A percentile compares a stretch with the other conserved stretches of the same genome.
Evolutionary conservation across 1,140 invertebrate species (phyloP).

Genomic region (Drosophila ficusphila): DNA sequence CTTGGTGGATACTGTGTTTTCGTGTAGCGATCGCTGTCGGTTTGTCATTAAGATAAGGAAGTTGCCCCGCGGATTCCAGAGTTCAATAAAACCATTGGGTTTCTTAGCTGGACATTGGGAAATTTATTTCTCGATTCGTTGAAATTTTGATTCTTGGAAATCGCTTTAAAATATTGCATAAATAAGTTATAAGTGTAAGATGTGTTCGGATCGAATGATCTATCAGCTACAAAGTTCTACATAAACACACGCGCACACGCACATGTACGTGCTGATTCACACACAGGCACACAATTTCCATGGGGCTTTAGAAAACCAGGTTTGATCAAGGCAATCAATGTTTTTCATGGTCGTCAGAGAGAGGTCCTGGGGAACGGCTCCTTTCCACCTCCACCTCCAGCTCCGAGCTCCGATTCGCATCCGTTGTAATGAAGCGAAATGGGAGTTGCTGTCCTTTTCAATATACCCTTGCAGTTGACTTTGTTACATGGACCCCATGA

Average conservation of each 20-base stretch:
- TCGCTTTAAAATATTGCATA: constrained; percentile 49
- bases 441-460: neutral
- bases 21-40: constrained; percentile 2
- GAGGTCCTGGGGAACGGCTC: constrained; percentile 13
- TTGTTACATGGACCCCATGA: neutral
- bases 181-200: constrained; percentile 46
- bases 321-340: constrained; percentile 40
- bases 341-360: constrained; percentile 14
- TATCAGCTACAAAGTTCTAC: constrained; percentile 45
- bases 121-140: constrained; percentile 45
- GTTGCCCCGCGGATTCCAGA: neutral
- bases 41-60: neutral
- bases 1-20: constrained; percentile 68
- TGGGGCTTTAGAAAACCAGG: constrained; percentile 21
- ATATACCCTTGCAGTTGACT: neutral
- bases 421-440: neutral
- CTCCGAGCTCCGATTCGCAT: neutral
- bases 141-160: constrained; percentile 30
- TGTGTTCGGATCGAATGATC: constrained; percentile 20
- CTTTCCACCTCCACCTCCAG: neutral
- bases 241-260: constrained; percentile 15
- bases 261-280: neutral
- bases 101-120: constrained; percentile 40
- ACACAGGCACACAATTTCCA: constrained; percentile 15
- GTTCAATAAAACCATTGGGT: constrained; percentile 22